Evolutionary conservation across 2,888 invertebrate species (phyloP), one percentile per base, ranked within the genome.

Genomic region (Litoditis marina): DNA sequence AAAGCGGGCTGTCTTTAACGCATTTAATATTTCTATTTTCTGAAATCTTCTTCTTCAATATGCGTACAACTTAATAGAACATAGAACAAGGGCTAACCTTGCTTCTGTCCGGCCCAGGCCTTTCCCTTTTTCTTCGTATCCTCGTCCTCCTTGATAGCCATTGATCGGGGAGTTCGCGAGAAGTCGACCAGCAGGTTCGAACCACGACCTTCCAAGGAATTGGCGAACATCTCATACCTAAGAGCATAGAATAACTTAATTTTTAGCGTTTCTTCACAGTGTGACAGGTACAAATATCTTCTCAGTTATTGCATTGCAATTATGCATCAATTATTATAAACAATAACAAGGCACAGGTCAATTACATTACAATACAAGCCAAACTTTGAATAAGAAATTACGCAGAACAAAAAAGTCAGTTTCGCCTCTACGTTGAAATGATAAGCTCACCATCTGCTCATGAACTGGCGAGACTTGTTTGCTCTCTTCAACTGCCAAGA

Each of bases 121-220:
- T 52, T 58, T 28, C 16, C 28, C 42, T 62, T 62, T 30, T 55
- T 55, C 42, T 57, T 62, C 13, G 27, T 19, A 30, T 60, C 66
- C n/a, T 65, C 65, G 22, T 74, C 73, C 28, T 73, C 70, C 27
- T 58, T 66, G 7, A 63, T 63, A 1, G 73, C 71, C 31, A 73
- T 73, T 36, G 76, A 71, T 46, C 73, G 69, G 5, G 80, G 79
- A 46, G 75, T 69, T 52, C 81, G 63, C 4, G 81, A 76, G 65
- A 81, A 81, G 56, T 81, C 81, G 25, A 81, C 81, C 31, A 80
- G 65, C 22, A 81, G 69, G 53, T 82, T 76, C 27, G 66, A 65
- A 16, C 65, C 68, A 25, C 78, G 68, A 11, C 81, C 81, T 73
- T 81, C 81, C 34, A 81, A 65, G 1, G 79, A 74, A 28, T 81